Evolutionary conservation across 2,888 invertebrate genomes (phyloP).

Genomic region (Macrosiphum euphorbiae): DNA sequence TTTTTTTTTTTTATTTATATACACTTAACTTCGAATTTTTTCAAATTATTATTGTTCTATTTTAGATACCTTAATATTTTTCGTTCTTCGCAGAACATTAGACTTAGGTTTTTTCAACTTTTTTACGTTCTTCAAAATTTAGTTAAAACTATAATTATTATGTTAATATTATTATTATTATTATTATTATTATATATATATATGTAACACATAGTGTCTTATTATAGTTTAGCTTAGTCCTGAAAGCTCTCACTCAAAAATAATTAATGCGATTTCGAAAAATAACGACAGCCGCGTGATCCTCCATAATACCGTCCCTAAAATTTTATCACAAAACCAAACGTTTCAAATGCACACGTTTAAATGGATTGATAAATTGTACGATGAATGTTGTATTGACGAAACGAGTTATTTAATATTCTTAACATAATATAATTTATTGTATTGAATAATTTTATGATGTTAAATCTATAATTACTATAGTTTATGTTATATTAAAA

Average conservation of each 20-base stretch:
- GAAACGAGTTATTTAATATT: constrained; percentile 6
- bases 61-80: constrained; percentile 29
- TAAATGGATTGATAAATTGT: constrained; percentile 12
- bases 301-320: neutral
- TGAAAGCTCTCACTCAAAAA: constrained; percentile 53
- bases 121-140: constrained; percentile 33
- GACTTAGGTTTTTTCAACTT: constrained; percentile 39
- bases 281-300: constrained; percentile 4
- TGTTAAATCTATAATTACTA: neutral
- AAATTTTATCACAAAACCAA: neutral
- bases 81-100: constrained; percentile 43
- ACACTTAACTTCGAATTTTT: constrained; percentile 1
- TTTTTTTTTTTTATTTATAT: neutral
- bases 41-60: neutral
- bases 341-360: constrained; percentile 55
- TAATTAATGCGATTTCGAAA: neutral
- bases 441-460: neutral
- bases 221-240: constrained; percentile 56
- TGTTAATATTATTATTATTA: neutral
- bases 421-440: constrained; percentile 1
- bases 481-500: neutral
- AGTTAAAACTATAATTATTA: constrained; percentile 38
- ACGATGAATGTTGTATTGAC: constrained; percentile 5
- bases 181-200: neutral
- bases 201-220: constrained; percentile 29